Percentiles rank a stretch among this genome's conserved stretches.
These are phyloP conservation scores for Shinisaurus crocodilurus DNA, from an alignment of 2,113 vertebrate species.

Conservation along the genomic window DNA sequence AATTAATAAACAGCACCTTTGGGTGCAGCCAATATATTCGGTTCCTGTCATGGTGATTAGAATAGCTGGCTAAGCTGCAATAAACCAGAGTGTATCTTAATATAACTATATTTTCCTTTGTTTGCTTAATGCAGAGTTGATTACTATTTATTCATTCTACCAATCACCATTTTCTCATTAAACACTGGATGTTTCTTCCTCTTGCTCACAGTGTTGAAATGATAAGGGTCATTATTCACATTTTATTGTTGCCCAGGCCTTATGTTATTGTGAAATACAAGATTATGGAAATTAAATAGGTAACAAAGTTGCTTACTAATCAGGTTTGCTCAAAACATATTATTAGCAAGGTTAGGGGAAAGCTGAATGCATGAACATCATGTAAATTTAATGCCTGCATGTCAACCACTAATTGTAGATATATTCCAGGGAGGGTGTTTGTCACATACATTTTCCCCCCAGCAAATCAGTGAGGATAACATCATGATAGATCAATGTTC, in stretches of 20 bases:
- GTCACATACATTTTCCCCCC: slow-evolving; percentile 28
- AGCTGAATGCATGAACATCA: slow-evolving; percentile 32
- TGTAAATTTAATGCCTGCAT: slow-evolving; percentile 54
- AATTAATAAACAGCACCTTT: slow-evolving; percentile 79
- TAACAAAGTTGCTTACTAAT: slow-evolving; percentile 63
- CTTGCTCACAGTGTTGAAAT: slow-evolving; percentile 65
- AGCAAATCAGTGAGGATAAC: slow-evolving; percentile 23
- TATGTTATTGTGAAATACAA: slow-evolving; percentile 65
- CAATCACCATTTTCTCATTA: slow-evolving; percentile 67
- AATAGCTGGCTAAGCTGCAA: slow-evolving; percentile 66
- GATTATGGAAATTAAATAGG: slow-evolving; percentile 63
- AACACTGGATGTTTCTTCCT: slow-evolving; percentile 59
- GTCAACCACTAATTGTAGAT: slow-evolving; percentile 36
- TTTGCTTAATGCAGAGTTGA: slow-evolving; percentile 75
- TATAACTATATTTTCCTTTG: slow-evolving; percentile 63
- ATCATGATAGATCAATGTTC: slow-evolving; percentile 20
- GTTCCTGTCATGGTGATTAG: slow-evolving; percentile 69
- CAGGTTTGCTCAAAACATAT: slow-evolving; percentile 60
- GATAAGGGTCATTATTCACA: slow-evolving; percentile 71
- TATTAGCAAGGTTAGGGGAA: slow-evolving; percentile 65
- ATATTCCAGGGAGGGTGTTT: slow-evolving; percentile 14
- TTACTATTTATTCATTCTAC: slow-evolving; percentile 73
- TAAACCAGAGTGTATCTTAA: slow-evolving; percentile 69
- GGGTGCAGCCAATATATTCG: slow-evolving; percentile 69
- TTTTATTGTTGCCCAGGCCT: slow-evolving; percentile 75